These are phyloP conservation scores for Dasypus novemcinctus DNA, from an alignment of 2,113 vertebrate species.

Conservation along the genomic window DNA sequence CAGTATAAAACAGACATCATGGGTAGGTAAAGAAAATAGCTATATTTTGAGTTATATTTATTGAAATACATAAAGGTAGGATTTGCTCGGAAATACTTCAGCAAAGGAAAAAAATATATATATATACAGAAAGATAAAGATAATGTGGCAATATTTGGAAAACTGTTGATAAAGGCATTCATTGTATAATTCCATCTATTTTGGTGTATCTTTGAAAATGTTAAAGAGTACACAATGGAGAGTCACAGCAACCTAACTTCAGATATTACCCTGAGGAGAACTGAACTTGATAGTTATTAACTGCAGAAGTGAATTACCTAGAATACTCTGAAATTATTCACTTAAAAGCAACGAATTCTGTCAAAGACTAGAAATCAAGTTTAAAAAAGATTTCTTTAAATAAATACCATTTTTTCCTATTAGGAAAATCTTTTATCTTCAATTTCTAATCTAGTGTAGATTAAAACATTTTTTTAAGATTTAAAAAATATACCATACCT, in stretches of 20 bases:
- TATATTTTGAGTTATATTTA: conserved; percentile 6
- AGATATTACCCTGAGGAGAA: neutral
- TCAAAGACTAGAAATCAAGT: neutral
- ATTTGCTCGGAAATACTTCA: neutral
- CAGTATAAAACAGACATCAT: neutral
- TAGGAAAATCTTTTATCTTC: conserved; percentile 20
- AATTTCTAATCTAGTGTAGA: conserved; percentile 18
- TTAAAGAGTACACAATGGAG: neutral
- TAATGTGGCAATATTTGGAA: neutral
- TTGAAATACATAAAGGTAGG: neutral
- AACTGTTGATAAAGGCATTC: neutral
- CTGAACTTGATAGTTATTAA: neutral
- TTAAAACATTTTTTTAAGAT: conserved; percentile 15
- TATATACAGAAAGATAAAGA: neutral
- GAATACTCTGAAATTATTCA: conserved; percentile 6
- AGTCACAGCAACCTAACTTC: neutral
- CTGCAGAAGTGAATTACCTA: neutral
- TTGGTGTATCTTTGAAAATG: neutral
- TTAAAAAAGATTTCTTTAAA: conserved; percentile 10
- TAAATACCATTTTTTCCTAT: neutral
- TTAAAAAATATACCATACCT: conserved; percentile 85
- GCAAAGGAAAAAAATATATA: neutral
- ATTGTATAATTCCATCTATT: neutral
- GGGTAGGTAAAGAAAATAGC: neutral
- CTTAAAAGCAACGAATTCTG: conserved; percentile 6